Evolutionary conservation across 1,140 invertebrate genomes (phyloP).

Genomic region (Patella vulgata): DNA sequence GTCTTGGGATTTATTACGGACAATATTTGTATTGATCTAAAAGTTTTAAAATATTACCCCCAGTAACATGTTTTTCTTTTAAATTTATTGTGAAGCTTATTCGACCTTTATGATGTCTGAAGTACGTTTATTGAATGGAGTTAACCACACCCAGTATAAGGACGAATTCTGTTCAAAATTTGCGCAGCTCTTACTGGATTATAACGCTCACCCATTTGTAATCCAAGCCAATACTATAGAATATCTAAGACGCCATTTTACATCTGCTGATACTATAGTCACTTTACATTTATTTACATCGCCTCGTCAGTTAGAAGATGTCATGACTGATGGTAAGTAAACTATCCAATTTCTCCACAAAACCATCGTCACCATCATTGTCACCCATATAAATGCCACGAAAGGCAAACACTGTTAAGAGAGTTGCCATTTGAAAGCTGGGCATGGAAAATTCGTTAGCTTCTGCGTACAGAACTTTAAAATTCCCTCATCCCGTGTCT

Average conservation of each 20-base stretch:
- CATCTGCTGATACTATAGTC: slow-evolving; percentile 24
- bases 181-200: slow-evolving; percentile 27
- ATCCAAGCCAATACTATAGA: slow-evolving; percentile 32
- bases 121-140: slow-evolving; percentile 6
- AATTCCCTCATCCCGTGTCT: not conserved
- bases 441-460: too few relatives aligned
- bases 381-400: not conserved
- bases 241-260: slow-evolving; percentile 27
- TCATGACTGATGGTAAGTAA: slow-evolving; percentile 32
- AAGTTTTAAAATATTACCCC: too few relatives aligned
- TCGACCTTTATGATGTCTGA: slow-evolving; percentile 39
- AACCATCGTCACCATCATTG: not conserved
- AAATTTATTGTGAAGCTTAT: slow-evolving; percentile 10
- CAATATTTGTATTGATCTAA: too few relatives aligned
- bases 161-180: slow-evolving; percentile 23
- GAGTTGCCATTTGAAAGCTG: not conserved
- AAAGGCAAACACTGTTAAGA: not conserved
- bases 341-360: not conserved
- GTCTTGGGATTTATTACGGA: too few relatives aligned
- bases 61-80: too few relatives aligned
- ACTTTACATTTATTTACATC: slow-evolving; percentile 33
- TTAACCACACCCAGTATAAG: slow-evolving; percentile 22
- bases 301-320: slow-evolving; percentile 18
- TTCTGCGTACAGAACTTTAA: not conserved
- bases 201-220: slow-evolving; percentile 33